A percentile compares a stretch with the other conserved stretches of the same genome.
Evolutionary conservation across 2,113 vertebrate genomes (phyloP).

Genomic region (Smithornis capensis): DNA sequence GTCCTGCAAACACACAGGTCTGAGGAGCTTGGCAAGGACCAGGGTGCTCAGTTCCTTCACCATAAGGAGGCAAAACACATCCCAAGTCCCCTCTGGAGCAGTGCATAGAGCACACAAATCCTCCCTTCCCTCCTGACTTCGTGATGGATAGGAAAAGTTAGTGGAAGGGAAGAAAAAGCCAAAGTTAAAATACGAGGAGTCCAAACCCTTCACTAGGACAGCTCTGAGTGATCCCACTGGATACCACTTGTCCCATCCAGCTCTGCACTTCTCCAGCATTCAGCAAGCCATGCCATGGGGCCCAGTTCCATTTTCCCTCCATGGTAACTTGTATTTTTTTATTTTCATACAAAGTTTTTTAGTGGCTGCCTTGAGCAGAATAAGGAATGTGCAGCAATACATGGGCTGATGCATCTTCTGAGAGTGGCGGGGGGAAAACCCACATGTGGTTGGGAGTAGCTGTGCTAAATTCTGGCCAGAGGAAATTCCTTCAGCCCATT

Average conservation of each 20-base stretch:
- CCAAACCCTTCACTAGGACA: background rate
- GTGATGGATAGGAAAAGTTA: background rate
- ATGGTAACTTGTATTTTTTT: accelerated
- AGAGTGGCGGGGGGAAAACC: background rate
- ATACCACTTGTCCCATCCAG: background rate
- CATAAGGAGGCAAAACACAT: background rate
- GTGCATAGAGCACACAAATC: accelerated
- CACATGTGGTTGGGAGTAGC: background rate
- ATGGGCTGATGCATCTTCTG: accelerated
- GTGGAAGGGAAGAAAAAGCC: background rate
- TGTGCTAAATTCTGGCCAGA: background rate
- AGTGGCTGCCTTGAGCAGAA: background rate
- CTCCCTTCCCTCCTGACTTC: background rate
- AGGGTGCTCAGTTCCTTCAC: accelerated
- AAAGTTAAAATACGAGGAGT: accelerated
- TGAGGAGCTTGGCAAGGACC: accelerated
- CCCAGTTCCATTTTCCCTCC: background rate
- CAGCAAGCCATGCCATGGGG: background rate
- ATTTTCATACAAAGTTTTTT: background rate
- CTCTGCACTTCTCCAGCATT: background rate
- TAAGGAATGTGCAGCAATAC: accelerated
- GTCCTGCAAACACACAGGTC: background rate
- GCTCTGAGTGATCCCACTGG: accelerated
- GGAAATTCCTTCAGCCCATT: background rate
- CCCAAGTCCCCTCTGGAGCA: background rate